These are phyloP conservation scores for Parambassis ranga DNA, from an alignment of 2,797 vertebrate species.

Conservation along the genomic window DNA sequence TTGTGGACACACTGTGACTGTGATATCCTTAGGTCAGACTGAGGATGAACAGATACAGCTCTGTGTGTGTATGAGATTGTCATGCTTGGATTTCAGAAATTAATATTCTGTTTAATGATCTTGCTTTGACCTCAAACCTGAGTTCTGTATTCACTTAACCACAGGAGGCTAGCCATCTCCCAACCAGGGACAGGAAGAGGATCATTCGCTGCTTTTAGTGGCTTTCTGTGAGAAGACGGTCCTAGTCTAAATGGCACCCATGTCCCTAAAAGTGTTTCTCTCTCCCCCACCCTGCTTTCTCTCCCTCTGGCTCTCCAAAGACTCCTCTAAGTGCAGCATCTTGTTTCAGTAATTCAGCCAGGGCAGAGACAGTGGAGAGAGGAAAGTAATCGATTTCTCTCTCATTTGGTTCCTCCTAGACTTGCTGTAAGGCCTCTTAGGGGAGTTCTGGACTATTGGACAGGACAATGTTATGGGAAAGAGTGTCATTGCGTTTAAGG, in stretches of 20 bases:
- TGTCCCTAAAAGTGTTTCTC: constrained; percentile 82
- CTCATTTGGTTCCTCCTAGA: constrained; percentile 80
- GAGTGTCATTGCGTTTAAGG: constrained; percentile 81
- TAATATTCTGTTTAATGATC: constrained; percentile 64
- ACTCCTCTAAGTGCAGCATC: constrained; percentile 84
- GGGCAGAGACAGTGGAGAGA: constrained; percentile 79
- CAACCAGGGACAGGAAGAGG: constrained; percentile 72
- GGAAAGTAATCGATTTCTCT: constrained; percentile 81
- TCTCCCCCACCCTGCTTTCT: constrained; percentile 60
- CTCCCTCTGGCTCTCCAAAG: constrained; percentile 73
- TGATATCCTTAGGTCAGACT: background rate
- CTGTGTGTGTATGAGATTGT: background rate
- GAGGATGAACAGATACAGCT: background rate
- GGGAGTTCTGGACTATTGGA: constrained; percentile 80
- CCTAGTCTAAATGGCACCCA: constrained; percentile 84
- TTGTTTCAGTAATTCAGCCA: constrained; percentile 86
- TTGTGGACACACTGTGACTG: background rate
- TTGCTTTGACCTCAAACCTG: constrained; percentile 73
- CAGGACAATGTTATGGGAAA: constrained; percentile 80
- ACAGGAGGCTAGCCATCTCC: constrained; percentile 70
- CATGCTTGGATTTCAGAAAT: constrained; percentile 33
- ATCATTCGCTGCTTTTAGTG: constrained; percentile 82
- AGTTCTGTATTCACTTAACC: constrained; percentile 66
- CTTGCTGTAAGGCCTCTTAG: constrained; percentile 78
- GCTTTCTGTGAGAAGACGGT: constrained; percentile 75